Evolutionary conservation across 2,797 vertebrate genomes (phyloP), one percentile per base, ranked within the genome.

Genomic region (Gambusia yucatana): DNA sequence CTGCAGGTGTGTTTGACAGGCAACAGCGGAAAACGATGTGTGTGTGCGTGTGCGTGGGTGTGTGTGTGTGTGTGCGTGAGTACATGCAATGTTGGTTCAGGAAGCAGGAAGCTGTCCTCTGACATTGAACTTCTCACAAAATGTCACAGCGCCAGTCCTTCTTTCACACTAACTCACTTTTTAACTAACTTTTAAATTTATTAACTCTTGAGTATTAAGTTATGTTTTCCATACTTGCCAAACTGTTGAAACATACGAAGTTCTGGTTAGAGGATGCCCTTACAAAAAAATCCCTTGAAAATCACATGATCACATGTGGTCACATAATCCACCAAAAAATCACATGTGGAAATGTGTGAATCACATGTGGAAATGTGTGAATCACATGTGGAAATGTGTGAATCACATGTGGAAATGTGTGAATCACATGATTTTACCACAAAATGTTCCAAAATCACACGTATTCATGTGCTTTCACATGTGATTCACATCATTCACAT

Each of bases 1-100:
- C 86, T 80, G 90, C 95, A 95, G 95, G 93, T 96, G 95, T 95
- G 92, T 96, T 93, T 95, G 92, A 93, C 87, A 88, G 90, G 77
- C 83, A 88, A 84, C 91, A 61, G 76, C 84, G 82, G 82, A 81
- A 80, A 85, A 78, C 81, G 71, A 76, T 61, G 7, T 25, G 41
- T 75, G 25, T 55, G 81, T 76, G 73, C 43, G 77, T 75, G 80
- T 76, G 69, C 36, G 59, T 77, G 46, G 55, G 9, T 30, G 43
- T 72, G 28, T 73, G 22, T 73, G 78, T 80, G 75, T 50, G 77
- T 75, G 10, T 30, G 4, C 14, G 52, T 55, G 52, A 75, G 72
- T 17, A 8, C 14, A 20, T 39, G 25, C 17, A 46, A 28, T 65
- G n/a, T 20, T 41, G 59, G 25, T 46, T 77, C 22, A 20, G 67